phyloP scores from a whole-genome alignment of 2,113 vertebrate genomes.

The Glareola pratincola region DNA sequence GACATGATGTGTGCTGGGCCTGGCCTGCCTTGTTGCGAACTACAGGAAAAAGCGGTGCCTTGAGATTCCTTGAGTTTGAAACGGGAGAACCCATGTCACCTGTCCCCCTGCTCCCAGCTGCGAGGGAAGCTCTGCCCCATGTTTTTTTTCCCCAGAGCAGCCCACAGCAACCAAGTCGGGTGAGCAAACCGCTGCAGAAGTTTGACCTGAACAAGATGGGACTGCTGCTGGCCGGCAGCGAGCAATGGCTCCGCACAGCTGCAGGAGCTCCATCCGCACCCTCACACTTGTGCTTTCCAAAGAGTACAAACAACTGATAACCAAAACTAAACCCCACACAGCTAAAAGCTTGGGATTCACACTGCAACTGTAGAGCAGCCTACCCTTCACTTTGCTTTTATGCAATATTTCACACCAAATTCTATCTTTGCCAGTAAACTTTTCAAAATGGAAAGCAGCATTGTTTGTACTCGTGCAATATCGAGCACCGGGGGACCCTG shows the following conservation, averaged over 20 bases:
- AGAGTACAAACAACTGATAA: not conserved
- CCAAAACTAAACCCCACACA: not conserved
- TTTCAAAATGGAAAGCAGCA: not conserved
- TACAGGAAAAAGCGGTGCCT: not conserved
- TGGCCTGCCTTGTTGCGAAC: not conserved
- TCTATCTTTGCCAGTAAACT: not conserved
- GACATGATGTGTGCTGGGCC: not conserved
- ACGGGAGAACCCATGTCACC: not conserved
- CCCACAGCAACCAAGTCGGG: not conserved
- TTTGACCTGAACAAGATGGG: not conserved
- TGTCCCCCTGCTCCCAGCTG: not conserved
- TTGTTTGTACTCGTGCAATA: not conserved
- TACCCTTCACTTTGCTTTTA: not conserved
- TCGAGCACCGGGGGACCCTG: not conserved
- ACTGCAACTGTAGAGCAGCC: not conserved
- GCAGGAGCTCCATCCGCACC: not conserved
- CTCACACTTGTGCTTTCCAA: not conserved
- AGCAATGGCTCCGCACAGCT: not conserved
- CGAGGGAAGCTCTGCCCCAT: not conserved
- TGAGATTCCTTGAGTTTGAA: not conserved
- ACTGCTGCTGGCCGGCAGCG: not conserved
- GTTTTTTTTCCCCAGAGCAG: not conserved
- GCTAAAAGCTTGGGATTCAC: not conserved
- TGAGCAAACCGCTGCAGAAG: not conserved
- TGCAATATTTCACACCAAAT: not conserved